Percentiles rank a stretch among this genome's conserved stretches.
Conservation (phyloP, 1,140 invertebrate species). For the Camponotus vicinus region DNA sequence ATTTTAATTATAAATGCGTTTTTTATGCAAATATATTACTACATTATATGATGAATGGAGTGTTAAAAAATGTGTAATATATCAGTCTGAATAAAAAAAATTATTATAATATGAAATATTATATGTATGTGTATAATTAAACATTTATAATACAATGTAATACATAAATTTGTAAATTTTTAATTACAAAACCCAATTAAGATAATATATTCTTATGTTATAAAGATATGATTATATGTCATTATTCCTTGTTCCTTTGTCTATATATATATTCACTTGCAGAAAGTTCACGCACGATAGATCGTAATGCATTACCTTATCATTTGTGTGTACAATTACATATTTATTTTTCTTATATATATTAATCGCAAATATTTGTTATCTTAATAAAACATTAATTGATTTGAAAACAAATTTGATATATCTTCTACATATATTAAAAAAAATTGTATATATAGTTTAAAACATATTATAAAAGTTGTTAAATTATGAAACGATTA, state of each 20-base stretch:
- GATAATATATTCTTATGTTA: slow-evolving; percentile 23
- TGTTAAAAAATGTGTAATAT: slow-evolving; percentile 3
- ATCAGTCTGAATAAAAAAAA: not conserved
- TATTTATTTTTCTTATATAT: not conserved
- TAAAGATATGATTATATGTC: slow-evolving; percentile 29
- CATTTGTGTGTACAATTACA: not conserved
- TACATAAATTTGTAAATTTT: not conserved
- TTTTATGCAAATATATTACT: not conserved
- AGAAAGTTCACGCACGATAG: not conserved
- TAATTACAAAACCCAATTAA: not conserved
- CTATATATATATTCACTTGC: not conserved
- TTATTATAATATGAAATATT: too few relatives aligned
- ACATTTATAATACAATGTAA: not conserved
- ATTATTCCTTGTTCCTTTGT: not conserved
- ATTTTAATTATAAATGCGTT: not conserved
- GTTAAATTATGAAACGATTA: slow-evolving; percentile 22
- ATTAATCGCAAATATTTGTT: not conserved
- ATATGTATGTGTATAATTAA: too few relatives aligned
- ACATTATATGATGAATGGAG: too few relatives aligned
- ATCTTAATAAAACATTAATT: not conserved
- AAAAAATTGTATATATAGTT: slow-evolving; percentile 13
- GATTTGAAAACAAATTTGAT: not conserved
- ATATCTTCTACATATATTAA: slow-evolving; percentile 15
- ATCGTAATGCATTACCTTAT: not conserved
- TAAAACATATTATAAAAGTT: not conserved